phyloP scores from a whole-genome alignment of 2,888 invertebrate species.

The Thecocarcelia acutangulata region DNA sequence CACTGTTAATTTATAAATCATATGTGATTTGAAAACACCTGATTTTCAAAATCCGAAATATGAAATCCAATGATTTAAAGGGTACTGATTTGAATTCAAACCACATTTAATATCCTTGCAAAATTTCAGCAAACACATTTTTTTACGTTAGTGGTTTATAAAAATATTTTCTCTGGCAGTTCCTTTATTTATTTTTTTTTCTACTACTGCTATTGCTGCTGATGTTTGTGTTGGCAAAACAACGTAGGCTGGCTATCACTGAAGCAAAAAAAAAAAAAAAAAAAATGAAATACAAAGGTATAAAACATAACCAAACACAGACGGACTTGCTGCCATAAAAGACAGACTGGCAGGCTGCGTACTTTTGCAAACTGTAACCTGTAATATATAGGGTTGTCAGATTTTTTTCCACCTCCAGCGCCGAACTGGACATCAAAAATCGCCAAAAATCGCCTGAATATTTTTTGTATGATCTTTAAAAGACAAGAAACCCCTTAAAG shows the following conservation, averaged over 20 bases:
- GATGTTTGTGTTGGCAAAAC: conserved; percentile 17
- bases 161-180: conserved; percentile 41
- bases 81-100: not conserved
- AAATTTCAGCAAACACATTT: conserved; percentile 44
- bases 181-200: not conserved
- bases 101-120: conserved; percentile 39
- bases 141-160: conserved; percentile 48
- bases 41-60: too few relatives aligned
- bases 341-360: conserved; percentile 52
- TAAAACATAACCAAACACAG: conserved; percentile 15
- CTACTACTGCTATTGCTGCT: not conserved
- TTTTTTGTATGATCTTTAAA: too few relatives aligned
- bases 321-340: conserved; percentile 31
- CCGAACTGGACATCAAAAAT: too few relatives aligned
- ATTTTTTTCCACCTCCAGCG: too few relatives aligned
- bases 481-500: too few relatives aligned
- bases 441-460: too few relatives aligned
- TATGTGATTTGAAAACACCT: too few relatives aligned
- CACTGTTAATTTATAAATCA: too few relatives aligned
- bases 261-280: not conserved
- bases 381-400: too few relatives aligned
- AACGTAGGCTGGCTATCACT: conserved; percentile 26
- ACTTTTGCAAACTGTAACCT: conserved; percentile 10
- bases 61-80: not conserved
- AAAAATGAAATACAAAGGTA: not conserved